Percentiles rank a stretch among this genome's conserved stretches.
phyloP scores from a whole-genome alignment of 1,140 invertebrate genomes.

The Oryzaephilus surinamensis region DNA sequence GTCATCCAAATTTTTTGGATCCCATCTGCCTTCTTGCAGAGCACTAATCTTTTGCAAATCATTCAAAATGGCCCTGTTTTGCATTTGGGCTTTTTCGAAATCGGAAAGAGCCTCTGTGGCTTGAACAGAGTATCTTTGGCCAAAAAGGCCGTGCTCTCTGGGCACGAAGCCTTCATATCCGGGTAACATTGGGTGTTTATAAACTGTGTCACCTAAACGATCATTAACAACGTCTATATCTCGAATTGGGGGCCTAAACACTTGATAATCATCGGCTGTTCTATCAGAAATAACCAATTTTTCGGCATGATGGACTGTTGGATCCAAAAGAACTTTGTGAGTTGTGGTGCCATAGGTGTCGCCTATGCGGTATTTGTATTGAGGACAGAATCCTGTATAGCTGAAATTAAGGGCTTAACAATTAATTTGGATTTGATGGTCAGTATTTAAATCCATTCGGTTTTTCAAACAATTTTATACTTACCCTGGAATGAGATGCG shows the following conservation, averaged over 20 bases:
- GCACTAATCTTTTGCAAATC: constrained; percentile 43
- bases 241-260: constrained; percentile 44
- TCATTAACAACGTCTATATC: constrained; percentile 52
- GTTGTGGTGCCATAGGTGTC: constrained; percentile 59
- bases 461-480: constrained; percentile 5
- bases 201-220: constrained; percentile 49
- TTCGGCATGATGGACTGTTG: constrained; percentile 54
- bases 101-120: constrained; percentile 56
- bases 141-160: constrained; percentile 45
- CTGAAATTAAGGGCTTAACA: constrained; percentile 33
- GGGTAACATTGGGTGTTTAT: constrained; percentile 56
- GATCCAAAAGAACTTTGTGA: constrained; percentile 60
- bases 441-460: background rate
- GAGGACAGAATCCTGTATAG: constrained; percentile 61
- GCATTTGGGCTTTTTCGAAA: constrained; percentile 50
- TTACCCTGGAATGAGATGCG: constrained; percentile 49
- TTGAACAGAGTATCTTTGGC: constrained; percentile 52
- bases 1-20: constrained; percentile 47
- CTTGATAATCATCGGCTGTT: constrained; percentile 46
- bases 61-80: constrained; percentile 42
- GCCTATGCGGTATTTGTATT: constrained; percentile 57
- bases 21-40: constrained; percentile 44
- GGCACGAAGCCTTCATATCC: constrained; percentile 64
- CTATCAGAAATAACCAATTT: constrained; percentile 55
- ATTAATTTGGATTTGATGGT: background rate